Evolutionary conservation across 64 coral and sea anemone genomes (phyloP).

Genomic region (Montipora efflorescens): DNA sequence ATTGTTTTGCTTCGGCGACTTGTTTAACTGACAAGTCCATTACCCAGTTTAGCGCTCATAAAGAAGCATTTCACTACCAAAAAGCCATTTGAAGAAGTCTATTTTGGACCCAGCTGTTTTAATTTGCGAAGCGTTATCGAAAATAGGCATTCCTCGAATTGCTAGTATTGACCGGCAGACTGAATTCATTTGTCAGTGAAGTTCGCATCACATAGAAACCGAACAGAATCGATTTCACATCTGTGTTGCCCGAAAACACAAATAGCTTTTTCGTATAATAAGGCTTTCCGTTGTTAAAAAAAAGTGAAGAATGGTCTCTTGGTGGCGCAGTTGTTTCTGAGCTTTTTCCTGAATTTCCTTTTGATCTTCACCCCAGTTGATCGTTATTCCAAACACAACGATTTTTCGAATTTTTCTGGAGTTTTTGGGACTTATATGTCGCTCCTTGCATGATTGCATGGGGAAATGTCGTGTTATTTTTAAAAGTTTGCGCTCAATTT

Average conservation of each 20-base stretch:
- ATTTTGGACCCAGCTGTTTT: conserved; percentile 40
- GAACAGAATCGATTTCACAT: conserved; percentile 49
- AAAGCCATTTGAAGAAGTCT: background rate
- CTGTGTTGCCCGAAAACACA: background rate
- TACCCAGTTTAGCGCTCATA: background rate
- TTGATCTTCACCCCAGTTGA: conserved; percentile 10
- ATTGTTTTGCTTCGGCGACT: conserved; percentile 8
- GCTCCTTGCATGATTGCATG: too few relatives aligned
- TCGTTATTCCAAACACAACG: too few relatives aligned
- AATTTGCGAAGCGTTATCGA: conserved; percentile 39
- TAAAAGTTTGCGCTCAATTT: background rate
- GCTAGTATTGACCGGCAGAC: background rate
- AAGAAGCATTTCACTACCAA: conserved; percentile 29
- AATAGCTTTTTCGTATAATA: background rate
- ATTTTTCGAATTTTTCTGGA: too few relatives aligned
- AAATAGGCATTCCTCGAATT: conserved; percentile 26
- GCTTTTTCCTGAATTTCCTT: background rate
- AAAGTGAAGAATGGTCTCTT: conserved; percentile 32
- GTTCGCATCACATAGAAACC: background rate
- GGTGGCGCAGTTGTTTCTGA: conserved; percentile 36
- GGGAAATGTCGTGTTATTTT: background rate
- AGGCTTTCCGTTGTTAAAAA: background rate
- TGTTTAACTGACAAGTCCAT: conserved; percentile 2
- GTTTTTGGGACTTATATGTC: too few relatives aligned
- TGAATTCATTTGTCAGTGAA: background rate